Conservation (phyloP, 37 sponge, comb jelly and placozoan genomes). For the Lycopodina hypogea region DNA sequence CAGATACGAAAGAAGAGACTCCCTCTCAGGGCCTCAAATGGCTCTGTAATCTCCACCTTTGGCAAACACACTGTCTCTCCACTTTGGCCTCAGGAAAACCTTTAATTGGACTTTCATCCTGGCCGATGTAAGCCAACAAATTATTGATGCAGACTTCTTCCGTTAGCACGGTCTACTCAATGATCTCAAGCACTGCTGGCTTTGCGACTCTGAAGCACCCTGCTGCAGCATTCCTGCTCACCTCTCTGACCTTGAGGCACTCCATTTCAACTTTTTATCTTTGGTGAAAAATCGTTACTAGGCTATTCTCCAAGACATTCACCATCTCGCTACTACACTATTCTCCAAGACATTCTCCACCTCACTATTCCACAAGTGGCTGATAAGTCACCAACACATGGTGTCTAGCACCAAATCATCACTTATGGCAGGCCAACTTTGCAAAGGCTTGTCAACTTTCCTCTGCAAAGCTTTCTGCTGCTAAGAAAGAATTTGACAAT, state of each 20-base stretch:
- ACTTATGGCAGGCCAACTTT: constrained; percentile 35
- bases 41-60: constrained; percentile 19
- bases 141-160: constrained; percentile 53
- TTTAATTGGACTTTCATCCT: constrained; percentile 45
- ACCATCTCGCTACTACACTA: neutral
- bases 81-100: constrained; percentile 29
- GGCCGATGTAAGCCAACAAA: constrained; percentile 37
- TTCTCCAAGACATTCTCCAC: constrained; percentile 27
- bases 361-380: constrained; percentile 20
- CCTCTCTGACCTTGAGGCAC: neutral
- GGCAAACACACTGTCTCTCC: constrained; percentile 5
- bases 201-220: neutral
- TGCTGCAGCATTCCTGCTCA: neutral
- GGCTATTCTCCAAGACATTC: constrained; percentile 16
- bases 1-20: neutral
- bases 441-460: constrained; percentile 22
- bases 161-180: constrained; percentile 19
- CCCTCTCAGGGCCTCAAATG: constrained; percentile 29
- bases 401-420: constrained; percentile 31
- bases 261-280: neutral
- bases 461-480: constrained; percentile 18
- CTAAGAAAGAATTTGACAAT: constrained; percentile 24
- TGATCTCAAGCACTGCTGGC: constrained; percentile 15
- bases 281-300: constrained; percentile 1
- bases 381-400: constrained; percentile 7